Evolutionary conservation across 2,797 vertebrate genomes (phyloP).

Genomic region (Spea hammondii): DNA sequence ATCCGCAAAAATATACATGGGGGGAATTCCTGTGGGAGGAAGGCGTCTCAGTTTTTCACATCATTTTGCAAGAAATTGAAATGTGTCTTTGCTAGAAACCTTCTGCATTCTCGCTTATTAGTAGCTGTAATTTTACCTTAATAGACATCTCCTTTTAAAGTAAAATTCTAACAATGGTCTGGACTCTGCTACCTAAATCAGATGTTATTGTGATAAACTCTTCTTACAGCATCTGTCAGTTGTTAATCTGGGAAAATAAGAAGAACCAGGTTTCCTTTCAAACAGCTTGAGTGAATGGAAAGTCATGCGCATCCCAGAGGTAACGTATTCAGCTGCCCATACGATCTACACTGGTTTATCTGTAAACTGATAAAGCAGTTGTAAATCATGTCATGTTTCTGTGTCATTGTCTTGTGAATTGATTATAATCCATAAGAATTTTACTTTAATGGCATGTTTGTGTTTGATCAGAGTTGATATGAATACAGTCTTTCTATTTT

Average conservation of each 20-base stretch:
- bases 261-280: neutral
- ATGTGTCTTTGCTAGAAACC: no score
- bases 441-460: neutral
- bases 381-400: neutral
- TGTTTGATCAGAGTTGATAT: neutral
- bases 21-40: no score
- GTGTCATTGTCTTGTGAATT: neutral
- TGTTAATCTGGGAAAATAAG: neutral
- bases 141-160: no score
- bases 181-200: no score
- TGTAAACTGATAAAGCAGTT: neutral
- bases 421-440: no score
- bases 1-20: no score
- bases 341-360: neutral
- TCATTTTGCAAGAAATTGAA: no score
- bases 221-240: neutral
- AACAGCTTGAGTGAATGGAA: neutral
- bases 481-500: no score
- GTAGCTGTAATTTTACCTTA: no score
- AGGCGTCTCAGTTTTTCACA: no score
- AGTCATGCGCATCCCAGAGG: slow-evolving; percentile 2
- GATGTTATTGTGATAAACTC: neutral
- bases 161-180: no score
- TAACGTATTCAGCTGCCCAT: neutral
- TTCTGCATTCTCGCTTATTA: no score